Evolutionary conservation across 2,113 vertebrate genomes (phyloP), one percentile per base, ranked within the genome.

Genomic region (Scatophagus argus): DNA sequence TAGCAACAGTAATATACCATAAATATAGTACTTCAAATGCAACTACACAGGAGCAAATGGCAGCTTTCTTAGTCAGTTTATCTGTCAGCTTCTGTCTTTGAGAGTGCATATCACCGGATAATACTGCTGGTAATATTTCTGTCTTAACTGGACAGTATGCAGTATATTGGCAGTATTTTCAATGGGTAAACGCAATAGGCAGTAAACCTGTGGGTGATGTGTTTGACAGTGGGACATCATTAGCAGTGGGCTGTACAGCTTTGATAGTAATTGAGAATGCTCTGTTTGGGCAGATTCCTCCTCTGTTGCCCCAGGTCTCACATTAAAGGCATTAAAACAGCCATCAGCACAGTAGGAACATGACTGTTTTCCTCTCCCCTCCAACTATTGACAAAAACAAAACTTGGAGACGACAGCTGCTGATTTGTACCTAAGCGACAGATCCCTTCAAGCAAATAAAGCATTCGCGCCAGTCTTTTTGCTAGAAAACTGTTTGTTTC

Each of bases 331-430:
- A 86, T 88, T 92, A 91, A 91, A 89, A 89, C 84, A 84, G 85
- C 87, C 84, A 85, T 88, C 86, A 92, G 81, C 62, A 9, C 67
- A 54, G 75, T 65, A 58, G 59, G 79, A 89, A 82, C 49, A 62
- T 43, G 23, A 59, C 71, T 55, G 66, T 56, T 75, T 86, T 77
- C 70, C 83, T 80, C 67, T 88, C 56, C 75, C 90, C 80, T 83
- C 71, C 83, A 91, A 92, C 89, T 92, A 92, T 82, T 88, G 88
- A 92, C 90, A 81, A 87, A 93, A 92, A 86, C 85, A 88, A 88
- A 91, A 88, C 54, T 78, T 76, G 8, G 79, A 83, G 84, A 87
- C 49, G 74, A 89, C 86, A 77, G 89, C 74, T 83, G 87, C 84
- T 92, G 86, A 90, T 91, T 84, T 78, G 78, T 75, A 84, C 76